A percentile compares a stretch with the other conserved stretches of the same genome.
Conservation (phyloP, 2,888 invertebrate species). For the Macrostomum cliftonense region DNA sequence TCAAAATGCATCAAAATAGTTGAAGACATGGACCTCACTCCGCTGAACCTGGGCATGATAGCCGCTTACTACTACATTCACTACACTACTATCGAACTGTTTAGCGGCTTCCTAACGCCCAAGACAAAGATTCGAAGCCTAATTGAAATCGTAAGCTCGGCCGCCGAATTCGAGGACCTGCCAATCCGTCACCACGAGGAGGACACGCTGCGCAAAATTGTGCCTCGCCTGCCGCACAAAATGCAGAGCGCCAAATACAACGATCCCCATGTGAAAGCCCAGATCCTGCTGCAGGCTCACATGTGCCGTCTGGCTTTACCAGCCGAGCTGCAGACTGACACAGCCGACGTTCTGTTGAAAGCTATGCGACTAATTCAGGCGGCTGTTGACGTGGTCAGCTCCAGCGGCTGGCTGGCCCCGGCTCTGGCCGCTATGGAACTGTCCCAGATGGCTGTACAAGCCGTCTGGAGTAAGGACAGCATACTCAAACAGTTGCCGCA, state of each 20-base stretch:
- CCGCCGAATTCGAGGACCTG: conserved; percentile 83
- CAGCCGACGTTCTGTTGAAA: conserved; percentile 63
- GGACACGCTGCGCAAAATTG: conserved; percentile 52
- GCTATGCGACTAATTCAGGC: conserved; percentile 35
- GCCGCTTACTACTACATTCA: conserved; percentile 99
- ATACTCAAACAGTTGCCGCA: conserved; percentile 90
- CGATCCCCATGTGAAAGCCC: conserved; percentile 85
- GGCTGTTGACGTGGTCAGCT: conserved; percentile 73
- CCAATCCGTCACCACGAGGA: conserved; percentile 75
- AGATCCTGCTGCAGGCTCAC: conserved; percentile 82
- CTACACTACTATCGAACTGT: conserved; percentile 93
- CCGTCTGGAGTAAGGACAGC: conserved; percentile 98
- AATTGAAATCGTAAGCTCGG: conserved; percentile 88
- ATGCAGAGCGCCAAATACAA: conserved; percentile 59
- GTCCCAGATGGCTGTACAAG: conserved; percentile 98
- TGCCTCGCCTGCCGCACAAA: conserved; percentile 47
- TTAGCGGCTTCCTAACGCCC: conserved; percentile 80
- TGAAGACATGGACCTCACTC: conserved; percentile 89
- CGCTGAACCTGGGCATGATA: conserved; percentile 96
- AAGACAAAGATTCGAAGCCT: conserved; percentile 93
- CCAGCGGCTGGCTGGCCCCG: conserved; percentile 91
- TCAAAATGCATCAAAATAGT: conserved; percentile 91
- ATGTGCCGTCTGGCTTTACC: conserved; percentile 77
- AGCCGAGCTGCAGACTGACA: conserved; percentile 87
- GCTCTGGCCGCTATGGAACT: conserved; percentile 98